Percentiles rank a stretch among this genome's conserved stretches.
Conservation (phyloP, 2,797 vertebrate species). For the Lutra lutra region DNA sequence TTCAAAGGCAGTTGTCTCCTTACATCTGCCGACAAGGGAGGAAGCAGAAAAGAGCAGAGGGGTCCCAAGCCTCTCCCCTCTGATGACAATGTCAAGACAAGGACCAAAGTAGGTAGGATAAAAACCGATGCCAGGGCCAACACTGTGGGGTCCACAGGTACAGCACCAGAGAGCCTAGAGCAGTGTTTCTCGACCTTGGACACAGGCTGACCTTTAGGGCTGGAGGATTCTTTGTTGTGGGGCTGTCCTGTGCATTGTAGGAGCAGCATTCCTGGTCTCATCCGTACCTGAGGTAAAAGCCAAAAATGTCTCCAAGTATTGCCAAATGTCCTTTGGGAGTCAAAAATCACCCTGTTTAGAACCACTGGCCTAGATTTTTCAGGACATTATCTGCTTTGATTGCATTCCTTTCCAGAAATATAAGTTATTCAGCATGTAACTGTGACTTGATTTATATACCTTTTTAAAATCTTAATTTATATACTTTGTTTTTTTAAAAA, state of each 20-base stretch:
- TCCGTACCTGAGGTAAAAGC: not conserved
- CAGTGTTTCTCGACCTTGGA: not conserved
- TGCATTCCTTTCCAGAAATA: not conserved
- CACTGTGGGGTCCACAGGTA: not conserved
- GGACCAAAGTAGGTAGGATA: not conserved
- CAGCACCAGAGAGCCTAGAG: not conserved
- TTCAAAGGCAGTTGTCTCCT: not conserved
- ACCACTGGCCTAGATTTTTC: not conserved
- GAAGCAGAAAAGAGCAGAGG: not conserved
- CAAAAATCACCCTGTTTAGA: not conserved
- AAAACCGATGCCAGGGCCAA: not conserved
- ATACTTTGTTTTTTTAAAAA: too few species aligned
- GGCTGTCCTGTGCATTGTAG: not conserved
- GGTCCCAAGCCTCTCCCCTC: not conserved
- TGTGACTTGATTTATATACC: not conserved
- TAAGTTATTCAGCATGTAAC: not conserved
- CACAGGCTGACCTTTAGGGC: fast-evolving
- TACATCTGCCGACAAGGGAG: not conserved
- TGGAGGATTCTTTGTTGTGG: not conserved
- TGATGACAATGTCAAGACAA: not conserved
- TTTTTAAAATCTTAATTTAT: not conserved
- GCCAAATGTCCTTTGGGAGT: not conserved
- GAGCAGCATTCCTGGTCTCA: not conserved
- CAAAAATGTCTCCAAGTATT: not conserved
- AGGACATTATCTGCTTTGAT: not conserved